Conservation (phyloP, 2,888 invertebrate species). For the Marronus borbonicus region DNA sequence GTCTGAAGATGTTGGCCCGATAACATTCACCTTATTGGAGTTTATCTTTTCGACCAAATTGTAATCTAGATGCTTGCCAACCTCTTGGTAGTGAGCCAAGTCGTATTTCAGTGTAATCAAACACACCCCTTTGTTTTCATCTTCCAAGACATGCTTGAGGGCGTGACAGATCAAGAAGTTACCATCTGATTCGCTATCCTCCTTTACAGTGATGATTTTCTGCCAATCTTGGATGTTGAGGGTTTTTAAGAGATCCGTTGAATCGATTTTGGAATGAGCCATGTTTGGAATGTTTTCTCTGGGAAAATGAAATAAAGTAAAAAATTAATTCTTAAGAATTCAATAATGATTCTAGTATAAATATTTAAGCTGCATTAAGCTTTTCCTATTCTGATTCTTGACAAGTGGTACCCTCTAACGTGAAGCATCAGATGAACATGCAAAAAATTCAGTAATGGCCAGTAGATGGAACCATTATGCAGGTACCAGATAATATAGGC, state of each 20-base stretch:
- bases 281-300: background rate
- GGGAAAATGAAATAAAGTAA: background rate
- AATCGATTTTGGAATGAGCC: background rate
- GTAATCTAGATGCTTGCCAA: conserved; percentile 82
- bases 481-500: no score
- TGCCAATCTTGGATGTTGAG: conserved; percentile 78
- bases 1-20: conserved; percentile 72
- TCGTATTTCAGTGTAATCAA: conserved; percentile 81
- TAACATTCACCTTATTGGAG: conserved; percentile 70
- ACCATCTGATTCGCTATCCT: conserved; percentile 81
- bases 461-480: no score
- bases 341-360: no score
- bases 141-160: conserved; percentile 77
- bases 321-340: no score
- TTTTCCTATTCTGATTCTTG: no score
- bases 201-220: conserved; percentile 78
- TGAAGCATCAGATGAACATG: no score
- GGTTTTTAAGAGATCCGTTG: conserved; percentile 64
- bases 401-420: no score
- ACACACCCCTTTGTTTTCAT: conserved; percentile 75
- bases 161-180: conserved; percentile 82
- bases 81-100: conserved; percentile 81
- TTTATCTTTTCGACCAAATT: conserved; percentile 75
- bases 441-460: no score
- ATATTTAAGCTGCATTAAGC: no score